Conservation (phyloP, 1,140 invertebrate genomes). For the Ceratina japonica region DNA sequence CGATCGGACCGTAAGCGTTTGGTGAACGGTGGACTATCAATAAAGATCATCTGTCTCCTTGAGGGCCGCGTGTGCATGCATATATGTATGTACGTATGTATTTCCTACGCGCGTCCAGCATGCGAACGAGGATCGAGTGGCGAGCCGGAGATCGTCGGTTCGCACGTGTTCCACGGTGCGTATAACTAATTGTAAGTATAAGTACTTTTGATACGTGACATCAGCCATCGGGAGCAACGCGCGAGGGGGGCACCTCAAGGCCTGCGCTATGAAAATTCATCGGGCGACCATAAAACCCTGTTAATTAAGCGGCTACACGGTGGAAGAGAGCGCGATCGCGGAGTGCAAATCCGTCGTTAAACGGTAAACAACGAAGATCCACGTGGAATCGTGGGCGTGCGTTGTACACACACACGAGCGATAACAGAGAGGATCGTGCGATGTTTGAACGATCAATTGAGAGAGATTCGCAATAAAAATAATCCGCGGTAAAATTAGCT, state of each 20-base stretch:
- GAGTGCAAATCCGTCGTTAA: background rate
- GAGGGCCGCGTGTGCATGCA: constrained; percentile 1
- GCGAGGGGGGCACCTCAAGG: constrained; percentile 36
- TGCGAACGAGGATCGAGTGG: too few species aligned
- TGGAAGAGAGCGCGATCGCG: too few species aligned
- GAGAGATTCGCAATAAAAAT: too few species aligned
- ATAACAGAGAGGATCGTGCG: background rate
- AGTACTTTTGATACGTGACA: constrained; percentile 62
- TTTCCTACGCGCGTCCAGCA: constrained; percentile 47
- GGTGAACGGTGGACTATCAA: constrained; percentile 45
- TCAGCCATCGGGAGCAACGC: constrained; percentile 36
- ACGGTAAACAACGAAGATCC: background rate
- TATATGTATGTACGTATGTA: constrained; percentile 13
- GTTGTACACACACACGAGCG: too few species aligned
- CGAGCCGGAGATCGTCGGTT: constrained; percentile 56
- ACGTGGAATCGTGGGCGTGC: background rate
- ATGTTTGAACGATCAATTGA: too few species aligned
- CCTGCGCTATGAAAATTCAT: constrained; percentile 46
- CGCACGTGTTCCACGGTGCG: constrained; percentile 36
- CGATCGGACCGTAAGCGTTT: background rate
- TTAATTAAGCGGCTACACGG: too few species aligned
- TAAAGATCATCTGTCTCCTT: constrained; percentile 59
- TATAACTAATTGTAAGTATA: constrained; percentile 11
- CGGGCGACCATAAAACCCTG: constrained; percentile 22
- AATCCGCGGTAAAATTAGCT: too few species aligned